Conservation (phyloP, 2,797 vertebrate genomes). For the Euphonia xanthogaster region DNA sequence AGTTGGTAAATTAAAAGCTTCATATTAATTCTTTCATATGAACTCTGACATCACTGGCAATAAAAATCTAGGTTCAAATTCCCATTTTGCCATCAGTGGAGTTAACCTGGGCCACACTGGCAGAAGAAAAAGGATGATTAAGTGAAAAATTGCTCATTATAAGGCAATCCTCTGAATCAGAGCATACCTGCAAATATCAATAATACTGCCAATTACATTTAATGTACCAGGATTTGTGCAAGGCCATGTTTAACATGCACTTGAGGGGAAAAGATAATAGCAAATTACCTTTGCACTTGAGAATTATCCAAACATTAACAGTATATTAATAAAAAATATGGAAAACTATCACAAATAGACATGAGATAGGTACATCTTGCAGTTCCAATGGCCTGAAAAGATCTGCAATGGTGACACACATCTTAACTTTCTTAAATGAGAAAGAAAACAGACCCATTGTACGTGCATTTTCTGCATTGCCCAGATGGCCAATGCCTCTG, state of each 20-base stretch:
- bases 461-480: background rate
- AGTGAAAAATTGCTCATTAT: background rate
- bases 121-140: background rate
- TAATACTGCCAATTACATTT: background rate
- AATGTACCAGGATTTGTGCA: background rate
- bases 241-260: background rate
- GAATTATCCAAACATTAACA: background rate
- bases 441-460: background rate
- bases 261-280: background rate
- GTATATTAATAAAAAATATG: background rate
- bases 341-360: background rate
- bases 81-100: background rate
- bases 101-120: background rate
- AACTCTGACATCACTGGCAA: background rate
- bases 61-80: background rate
- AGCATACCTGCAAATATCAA: background rate
- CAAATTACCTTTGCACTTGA: background rate
- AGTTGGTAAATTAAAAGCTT: background rate
- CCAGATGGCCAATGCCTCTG: background rate
- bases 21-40: background rate
- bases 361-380: background rate
- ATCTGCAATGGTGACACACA: background rate
- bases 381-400: constrained; percentile 27
- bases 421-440: background rate
- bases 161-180: background rate